These are phyloP conservation scores for Eleutherodactylus coqui DNA, from an alignment of 2,797 vertebrate species.

Conservation along the genomic window DNA sequence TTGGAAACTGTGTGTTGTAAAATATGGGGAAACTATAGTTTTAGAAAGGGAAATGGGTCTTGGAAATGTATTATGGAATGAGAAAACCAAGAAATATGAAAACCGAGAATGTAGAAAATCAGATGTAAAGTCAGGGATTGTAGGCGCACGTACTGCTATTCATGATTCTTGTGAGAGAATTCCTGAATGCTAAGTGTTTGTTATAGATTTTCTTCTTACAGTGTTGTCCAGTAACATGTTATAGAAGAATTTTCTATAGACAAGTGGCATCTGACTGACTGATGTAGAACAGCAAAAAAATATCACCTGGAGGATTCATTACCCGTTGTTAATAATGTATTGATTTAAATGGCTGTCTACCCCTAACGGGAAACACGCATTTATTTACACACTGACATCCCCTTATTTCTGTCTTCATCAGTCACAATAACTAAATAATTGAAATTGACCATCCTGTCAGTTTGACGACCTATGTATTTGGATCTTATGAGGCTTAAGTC, in stretches of 20 bases:
- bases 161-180: neutral
- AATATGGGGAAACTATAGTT: neutral
- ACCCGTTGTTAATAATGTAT: slow-evolving; percentile 26
- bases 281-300: neutral
- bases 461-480: neutral
- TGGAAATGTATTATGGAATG: neutral
- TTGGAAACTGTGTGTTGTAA: neutral
- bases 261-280: slow-evolving; percentile 19
- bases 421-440: slow-evolving; percentile 28
- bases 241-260: neutral
- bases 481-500: neutral
- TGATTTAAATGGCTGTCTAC: slow-evolving; percentile 32
- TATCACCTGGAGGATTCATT: slow-evolving; percentile 17
- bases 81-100: neutral
- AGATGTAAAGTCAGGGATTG: slow-evolving; percentile 24
- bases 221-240: slow-evolving; percentile 13
- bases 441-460: slow-evolving; percentile 24
- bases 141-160: neutral
- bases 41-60: neutral
- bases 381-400: slow-evolving; percentile 10
- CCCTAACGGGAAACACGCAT: slow-evolving; percentile 17
- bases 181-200: slow-evolving; percentile 10
- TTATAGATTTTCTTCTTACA: slow-evolving; percentile 7
- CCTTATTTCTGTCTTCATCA: slow-evolving; percentile 33
- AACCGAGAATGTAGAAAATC: slow-evolving; percentile 4